Evolutionary conservation across 92 coral and sea anemone species (phyloP), one percentile per base, ranked within the genome.

Genomic region (Palythoa grandiflora): DNA sequence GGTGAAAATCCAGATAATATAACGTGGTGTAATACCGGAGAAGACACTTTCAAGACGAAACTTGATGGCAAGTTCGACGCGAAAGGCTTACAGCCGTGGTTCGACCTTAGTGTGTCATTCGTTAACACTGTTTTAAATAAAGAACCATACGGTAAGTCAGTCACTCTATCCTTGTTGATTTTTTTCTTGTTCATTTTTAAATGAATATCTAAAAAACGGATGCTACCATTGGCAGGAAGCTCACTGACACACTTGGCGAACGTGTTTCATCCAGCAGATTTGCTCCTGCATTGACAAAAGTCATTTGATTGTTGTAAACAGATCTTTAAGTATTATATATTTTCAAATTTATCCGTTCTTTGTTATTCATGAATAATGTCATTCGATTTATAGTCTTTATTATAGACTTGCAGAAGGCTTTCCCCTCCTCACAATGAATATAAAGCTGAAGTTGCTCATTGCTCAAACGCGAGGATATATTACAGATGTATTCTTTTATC

Each of bases 51-150:
- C 28, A 50, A 81, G 1, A 81, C 61, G 11, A 66, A 81, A 66
- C 74, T 81, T 16, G 63, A 44, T 4, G 84, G 73, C 14, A 0
- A 65, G 50, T 81, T 60, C 54, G 86, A 81, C 75, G 60, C 75
- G 15, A 81, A 81, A 48, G 86, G 86, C 13, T 81, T 81, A n/a
- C 86, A 81, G 40, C 86, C 86, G 13, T 81, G 86, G 86, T 81
- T 65, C 86, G 50, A 66, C 44, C 71, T 81, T 71, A 52, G 75
- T 51, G 86, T 81, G 14, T 81, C 86, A n/a, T 81, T 81, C 63
- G 65, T 81, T 44, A 36, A 44, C 9, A 66, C 75, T 0, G 86
- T 81, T 28, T 68, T 81, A 37, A 19, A 40, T 21, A 16, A 66
- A 5, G 75, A 81, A 28, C 63, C 71, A 20, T 81, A 81, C 75